These are phyloP conservation scores for Xylocopa sonorina DNA, from an alignment of 1,140 invertebrate species.

Conservation along the genomic window DNA sequence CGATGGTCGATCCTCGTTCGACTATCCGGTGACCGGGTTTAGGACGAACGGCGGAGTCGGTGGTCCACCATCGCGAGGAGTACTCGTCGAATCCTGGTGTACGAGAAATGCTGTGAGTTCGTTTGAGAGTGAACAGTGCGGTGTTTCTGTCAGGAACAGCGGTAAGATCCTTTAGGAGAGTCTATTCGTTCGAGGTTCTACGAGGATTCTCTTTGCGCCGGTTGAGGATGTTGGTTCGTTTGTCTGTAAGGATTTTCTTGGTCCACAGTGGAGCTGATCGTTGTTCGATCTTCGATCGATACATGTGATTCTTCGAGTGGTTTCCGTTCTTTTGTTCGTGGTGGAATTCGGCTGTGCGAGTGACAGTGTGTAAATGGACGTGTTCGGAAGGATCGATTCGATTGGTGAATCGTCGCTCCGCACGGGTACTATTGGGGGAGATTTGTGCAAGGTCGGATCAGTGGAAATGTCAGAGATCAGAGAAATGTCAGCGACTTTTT, in stretches of 20 bases:
- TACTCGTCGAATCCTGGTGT: neutral
- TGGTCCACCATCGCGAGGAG: no score
- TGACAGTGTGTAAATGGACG: conserved; percentile 13
- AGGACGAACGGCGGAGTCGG: neutral
- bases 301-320: conserved; percentile 7
- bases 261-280: no score
- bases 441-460: conserved; percentile 13
- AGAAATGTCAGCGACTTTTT: conserved; percentile 24
- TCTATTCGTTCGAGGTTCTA: neutral
- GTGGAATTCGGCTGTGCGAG: conserved; percentile 10
- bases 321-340: no score
- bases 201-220: neutral
- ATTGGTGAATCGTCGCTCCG: neutral
- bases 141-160: neutral
- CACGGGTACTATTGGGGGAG: neutral
- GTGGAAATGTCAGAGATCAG: conserved; percentile 11
- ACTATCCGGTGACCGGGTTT: neutral
- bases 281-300: neutral
- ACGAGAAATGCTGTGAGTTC: neutral
- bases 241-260: neutral
- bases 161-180: neutral
- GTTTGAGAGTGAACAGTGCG: neutral
- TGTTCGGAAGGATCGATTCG: neutral
- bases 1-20: neutral
- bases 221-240: no score